These are phyloP conservation scores for Rhyacophila brunnea DNA, from an alignment of 1,140 invertebrate species.

Conservation along the genomic window DNA sequence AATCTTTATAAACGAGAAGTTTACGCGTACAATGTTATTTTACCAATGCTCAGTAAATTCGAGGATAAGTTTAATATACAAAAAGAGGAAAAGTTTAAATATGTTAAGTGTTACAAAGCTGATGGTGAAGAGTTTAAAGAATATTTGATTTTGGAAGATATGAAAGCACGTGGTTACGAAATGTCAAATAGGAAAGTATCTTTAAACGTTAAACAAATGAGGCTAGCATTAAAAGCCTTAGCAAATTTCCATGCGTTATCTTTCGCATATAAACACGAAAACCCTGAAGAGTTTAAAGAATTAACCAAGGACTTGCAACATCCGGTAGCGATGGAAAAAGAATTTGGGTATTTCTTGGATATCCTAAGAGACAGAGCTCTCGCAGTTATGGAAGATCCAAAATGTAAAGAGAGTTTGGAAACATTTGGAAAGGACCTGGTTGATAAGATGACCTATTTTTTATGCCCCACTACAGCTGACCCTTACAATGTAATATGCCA, in stretches of 20 bases:
- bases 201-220: slow-evolving; percentile 49
- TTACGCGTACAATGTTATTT: too few relatives aligned
- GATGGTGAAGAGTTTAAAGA: slow-evolving; percentile 39
- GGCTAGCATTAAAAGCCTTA: slow-evolving; percentile 49
- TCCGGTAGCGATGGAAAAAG: slow-evolving; percentile 1
- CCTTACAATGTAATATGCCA: slow-evolving; percentile 52
- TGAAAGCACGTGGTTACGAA: slow-evolving; percentile 49
- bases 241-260: slow-evolving; percentile 56
- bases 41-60: too few relatives aligned
- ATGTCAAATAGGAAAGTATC: slow-evolving; percentile 55
- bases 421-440: neutral
- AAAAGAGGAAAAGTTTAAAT: neutral
- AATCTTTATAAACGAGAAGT: too few relatives aligned
- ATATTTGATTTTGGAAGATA: slow-evolving; percentile 56
- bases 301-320: neutral
- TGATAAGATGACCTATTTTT: neutral
- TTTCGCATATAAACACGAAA: slow-evolving; percentile 15
- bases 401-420: slow-evolving; percentile 1
- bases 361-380: slow-evolving; percentile 1
- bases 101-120: slow-evolving; percentile 4
- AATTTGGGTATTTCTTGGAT: neutral
- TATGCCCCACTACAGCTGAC: slow-evolving; percentile 33
- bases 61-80: neutral
- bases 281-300: slow-evolving; percentile 7
- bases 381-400: neutral